Percentiles rank a stretch among this genome's conserved stretches.
phyloP scores from a whole-genome alignment of 2,888 invertebrate genomes.

The Aleiodes testaceus region DNA sequence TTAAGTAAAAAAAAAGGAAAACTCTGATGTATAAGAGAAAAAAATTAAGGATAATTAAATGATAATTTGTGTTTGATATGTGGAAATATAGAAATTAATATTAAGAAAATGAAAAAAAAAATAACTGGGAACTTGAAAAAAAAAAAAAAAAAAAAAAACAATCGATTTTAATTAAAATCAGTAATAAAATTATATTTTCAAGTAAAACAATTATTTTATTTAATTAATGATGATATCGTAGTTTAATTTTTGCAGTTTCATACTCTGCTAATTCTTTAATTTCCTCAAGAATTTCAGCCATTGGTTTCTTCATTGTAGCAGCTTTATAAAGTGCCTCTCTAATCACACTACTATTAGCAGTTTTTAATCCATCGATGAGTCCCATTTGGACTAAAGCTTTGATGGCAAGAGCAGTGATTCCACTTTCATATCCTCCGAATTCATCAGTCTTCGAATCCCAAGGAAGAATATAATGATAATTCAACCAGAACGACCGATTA shows the following conservation, averaged over 20 bases:
- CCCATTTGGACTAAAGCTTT: slow-evolving; percentile 82
- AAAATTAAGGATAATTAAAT: not conserved
- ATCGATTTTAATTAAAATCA: slow-evolving; percentile 6
- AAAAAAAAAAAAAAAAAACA: no score
- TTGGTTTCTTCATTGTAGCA: slow-evolving; percentile 63
- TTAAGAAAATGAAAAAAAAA: not conserved
- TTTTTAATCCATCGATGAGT: slow-evolving; percentile 78
- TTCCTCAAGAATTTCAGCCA: slow-evolving; percentile 61
- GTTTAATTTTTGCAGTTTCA: slow-evolving; percentile 53
- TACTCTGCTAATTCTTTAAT: slow-evolving; percentile 56
- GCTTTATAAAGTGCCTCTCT: slow-evolving; percentile 79
- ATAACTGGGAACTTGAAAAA: not conserved
- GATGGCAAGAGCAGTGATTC: slow-evolving; percentile 81
- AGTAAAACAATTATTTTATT: not conserved
- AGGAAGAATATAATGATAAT: slow-evolving; percentile 86
- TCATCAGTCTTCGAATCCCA: slow-evolving; percentile 89
- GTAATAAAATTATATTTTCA: slow-evolving; percentile 24
- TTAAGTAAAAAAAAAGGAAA: no score
- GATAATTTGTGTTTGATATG: not conserved
- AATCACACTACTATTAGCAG: slow-evolving; percentile 78
- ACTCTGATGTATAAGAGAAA: not conserved
- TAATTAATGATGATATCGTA: slow-evolving; percentile 57
- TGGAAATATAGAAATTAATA: not conserved
- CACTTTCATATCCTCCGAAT: slow-evolving; percentile 82
- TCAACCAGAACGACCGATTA: slow-evolving; percentile 85